Evolutionary conservation across 2,888 invertebrate species (phyloP).

Genomic region (Drosophila demipolita): DNA sequence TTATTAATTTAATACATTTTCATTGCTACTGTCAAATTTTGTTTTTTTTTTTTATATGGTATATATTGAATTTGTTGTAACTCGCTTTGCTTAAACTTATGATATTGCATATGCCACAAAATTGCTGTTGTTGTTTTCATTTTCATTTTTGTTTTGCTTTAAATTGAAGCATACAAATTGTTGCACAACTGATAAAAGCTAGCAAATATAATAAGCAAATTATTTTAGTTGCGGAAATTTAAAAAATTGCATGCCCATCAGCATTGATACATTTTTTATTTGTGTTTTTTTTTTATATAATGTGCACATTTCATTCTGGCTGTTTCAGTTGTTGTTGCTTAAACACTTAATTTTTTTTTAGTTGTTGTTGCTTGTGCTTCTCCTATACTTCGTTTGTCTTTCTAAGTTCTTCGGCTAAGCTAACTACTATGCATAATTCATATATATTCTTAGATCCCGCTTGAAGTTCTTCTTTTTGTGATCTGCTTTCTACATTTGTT

Average conservation of each 20-base stretch:
- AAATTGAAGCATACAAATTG: conserved; percentile 39
- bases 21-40: conserved; percentile 55
- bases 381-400: conserved; percentile 12
- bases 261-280: conserved; percentile 19
- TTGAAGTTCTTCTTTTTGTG: conserved; percentile 3
- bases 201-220: conserved; percentile 53
- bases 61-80: conserved; percentile 29
- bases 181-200: conserved; percentile 63
- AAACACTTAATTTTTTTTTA: conserved; percentile 39
- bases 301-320: conserved; percentile 25
- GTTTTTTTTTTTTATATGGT: conserved; percentile 19
- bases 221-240: conserved; percentile 33
- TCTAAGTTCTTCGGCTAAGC: conserved; percentile 50
- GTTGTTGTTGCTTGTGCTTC: conserved; percentile 32
- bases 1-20: conserved; percentile 52
- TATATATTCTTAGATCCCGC: conserved; percentile 28
- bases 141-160: conserved; percentile 9
- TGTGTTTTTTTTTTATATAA: conserved; percentile 7
- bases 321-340: conserved; percentile 35
- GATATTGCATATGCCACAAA: conserved; percentile 77
- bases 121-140: conserved; percentile 49
- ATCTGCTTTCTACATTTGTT: conserved; percentile 16
- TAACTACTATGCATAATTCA: conserved; percentile 50
- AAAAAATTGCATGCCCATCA: conserved; percentile 33
- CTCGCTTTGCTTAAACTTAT: conserved; percentile 58